A percentile compares a stretch with the other conserved stretches of the same genome.
Evolutionary conservation across 2,888 invertebrate genomes (phyloP).

Genomic region (Microplitis deprimator): DNA sequence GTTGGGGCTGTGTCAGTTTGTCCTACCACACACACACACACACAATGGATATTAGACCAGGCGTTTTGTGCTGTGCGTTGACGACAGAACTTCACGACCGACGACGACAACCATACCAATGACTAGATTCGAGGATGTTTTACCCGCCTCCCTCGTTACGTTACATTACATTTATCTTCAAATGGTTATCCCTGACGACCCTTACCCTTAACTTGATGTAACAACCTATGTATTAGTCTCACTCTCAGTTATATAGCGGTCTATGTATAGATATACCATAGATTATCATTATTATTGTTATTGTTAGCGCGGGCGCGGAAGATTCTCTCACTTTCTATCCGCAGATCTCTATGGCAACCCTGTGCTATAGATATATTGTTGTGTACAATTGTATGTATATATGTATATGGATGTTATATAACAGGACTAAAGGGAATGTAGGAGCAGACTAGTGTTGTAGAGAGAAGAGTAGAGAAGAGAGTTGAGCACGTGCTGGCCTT

Average conservation of each 20-base stretch:
- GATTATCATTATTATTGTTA: background rate
- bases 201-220: conserved; percentile 35
- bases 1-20: conserved; percentile 70
- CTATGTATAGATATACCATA: conserved; percentile 1
- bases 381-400: background rate
- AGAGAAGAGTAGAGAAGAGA: conserved; percentile 5
- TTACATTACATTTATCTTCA: conserved; percentile 71
- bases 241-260: conserved; percentile 30
- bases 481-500: conserved; percentile 41
- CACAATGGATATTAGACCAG: background rate
- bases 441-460: background rate
- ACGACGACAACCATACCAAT: conserved; percentile 1
- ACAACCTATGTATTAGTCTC: conserved; percentile 7
- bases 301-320: conserved; percentile 7
- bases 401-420: conserved; percentile 1
- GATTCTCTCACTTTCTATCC: conserved; percentile 31
- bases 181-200: conserved; percentile 57
- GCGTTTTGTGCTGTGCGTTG: background rate
- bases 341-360: conserved; percentile 62
- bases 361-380: conserved; percentile 45
- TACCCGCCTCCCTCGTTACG: conserved; percentile 69
- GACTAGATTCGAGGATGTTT: conserved; percentile 43
- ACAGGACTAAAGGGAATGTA: background rate
- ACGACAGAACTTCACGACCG: background rate
- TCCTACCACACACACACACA: conserved; percentile 52